phyloP scores from a whole-genome alignment of 1,140 invertebrate species.

The Heliconius melpomene region DNA sequence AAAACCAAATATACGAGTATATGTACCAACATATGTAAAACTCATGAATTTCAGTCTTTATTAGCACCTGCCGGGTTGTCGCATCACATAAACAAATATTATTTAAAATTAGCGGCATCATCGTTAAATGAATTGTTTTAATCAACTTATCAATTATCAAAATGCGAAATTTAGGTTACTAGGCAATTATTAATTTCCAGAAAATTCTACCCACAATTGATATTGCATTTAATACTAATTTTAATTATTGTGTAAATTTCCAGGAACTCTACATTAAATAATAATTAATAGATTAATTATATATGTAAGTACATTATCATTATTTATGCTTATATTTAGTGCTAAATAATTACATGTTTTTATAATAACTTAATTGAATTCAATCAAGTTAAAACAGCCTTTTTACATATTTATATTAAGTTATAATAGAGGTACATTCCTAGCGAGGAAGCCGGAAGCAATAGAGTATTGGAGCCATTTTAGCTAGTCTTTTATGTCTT shows the following conservation, averaged over 20 bases:
- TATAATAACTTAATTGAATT: neutral
- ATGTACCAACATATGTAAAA: no score
- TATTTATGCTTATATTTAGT: neutral
- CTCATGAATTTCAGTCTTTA: no score
- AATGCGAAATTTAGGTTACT: neutral
- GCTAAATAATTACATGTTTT: neutral
- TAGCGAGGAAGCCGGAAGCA: no score
- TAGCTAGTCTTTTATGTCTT: no score
- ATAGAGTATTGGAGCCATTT: no score
- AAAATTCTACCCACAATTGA: neutral
- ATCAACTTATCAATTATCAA: neutral
- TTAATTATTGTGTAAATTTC: neutral
- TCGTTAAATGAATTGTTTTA: neutral
- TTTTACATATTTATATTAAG: neutral
- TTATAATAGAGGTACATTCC: no score
- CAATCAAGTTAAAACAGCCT: neutral
- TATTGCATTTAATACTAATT: neutral
- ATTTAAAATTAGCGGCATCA: no score
- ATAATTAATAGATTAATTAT: neutral
- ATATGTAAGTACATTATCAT: neutral
- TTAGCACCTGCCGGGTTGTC: no score
- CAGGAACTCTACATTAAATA: conserved; percentile 2
- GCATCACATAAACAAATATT: no score
- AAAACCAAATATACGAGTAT: no score
- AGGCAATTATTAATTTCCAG: neutral